Base-by-base conservation (phyloP, 2,797 vertebrate species). In the Intellagama lesueurii region DNA sequence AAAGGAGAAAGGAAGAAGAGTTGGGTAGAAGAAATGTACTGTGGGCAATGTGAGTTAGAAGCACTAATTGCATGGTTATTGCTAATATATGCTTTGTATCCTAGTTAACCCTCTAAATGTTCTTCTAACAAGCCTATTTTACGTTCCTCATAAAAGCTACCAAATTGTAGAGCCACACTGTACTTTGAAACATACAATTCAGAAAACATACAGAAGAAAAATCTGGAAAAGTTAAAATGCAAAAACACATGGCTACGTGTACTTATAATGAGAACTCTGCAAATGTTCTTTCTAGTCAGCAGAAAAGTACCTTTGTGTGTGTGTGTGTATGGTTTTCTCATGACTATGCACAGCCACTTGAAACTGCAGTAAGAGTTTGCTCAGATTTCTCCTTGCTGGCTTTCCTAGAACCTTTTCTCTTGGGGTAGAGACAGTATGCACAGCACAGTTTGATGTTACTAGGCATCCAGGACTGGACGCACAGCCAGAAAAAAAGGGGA, bases 341-440 rank as follows among this genome's bases (percentile, higher is more conserved):
- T 85, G 78, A 86, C 0, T 32, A 78, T 9, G 52, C 0, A 82
- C 88, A 78, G 89, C 85, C 0, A 56, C 88, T 64, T 94, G 88
- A 88, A 92, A 90, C 14, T 86, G 83, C 91, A 56, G 87, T 75
- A 85, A 60, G 49, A 14, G 11, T 69, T 78, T 17, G 32, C 35
- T 40, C 79, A 68, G 83, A 35, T 24, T 64, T 80, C 75, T 80
- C 30, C 24, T 30, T 66, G 28, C 56, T 78, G 56, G 56, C 44
- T 70, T 84, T 75, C 73, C 35, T 47, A 3, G 40, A n/a, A 56
- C 77, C 72, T 47, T 70, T 82, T 68, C 60, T 40, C 60, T 44
- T 69, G 82, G n/a, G 70, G 68, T 56, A 19, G 87, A 83, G 28
- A 30, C 76, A 85, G 30, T 7, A 85, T 30, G 24, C 4, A n/a